A percentile compares a stretch with the other conserved stretches of the same genome.
These are phyloP conservation scores for Dyspetes luteomarginatus DNA, from an alignment of 2,888 invertebrate genomes.

Conservation along the genomic window DNA sequence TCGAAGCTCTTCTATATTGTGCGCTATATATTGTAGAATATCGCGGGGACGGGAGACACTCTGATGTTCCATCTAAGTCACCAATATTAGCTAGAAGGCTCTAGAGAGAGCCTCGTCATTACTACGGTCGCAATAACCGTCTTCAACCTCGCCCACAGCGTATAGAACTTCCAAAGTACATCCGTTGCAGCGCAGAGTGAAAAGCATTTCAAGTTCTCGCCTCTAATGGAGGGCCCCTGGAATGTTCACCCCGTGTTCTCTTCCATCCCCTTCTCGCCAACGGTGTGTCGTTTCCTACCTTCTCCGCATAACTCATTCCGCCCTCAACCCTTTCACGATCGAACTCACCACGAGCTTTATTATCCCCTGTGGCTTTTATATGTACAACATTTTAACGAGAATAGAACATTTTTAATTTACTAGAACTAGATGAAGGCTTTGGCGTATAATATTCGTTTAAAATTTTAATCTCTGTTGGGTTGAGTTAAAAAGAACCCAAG, in stretches of 20 bases:
- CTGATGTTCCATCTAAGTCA: conserved; percentile 19
- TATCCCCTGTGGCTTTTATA: no score
- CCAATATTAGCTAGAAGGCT: background rate
- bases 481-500: no score
- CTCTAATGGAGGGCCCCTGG: conserved; percentile 52
- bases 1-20: background rate
- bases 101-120: conserved; percentile 70
- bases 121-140: conserved; percentile 71
- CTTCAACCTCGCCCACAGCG: conserved; percentile 17
- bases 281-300: background rate
- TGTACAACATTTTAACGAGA: no score
- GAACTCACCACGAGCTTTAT: background rate
- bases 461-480: no score
- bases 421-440: no score
- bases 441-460: no score
- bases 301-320: background rate
- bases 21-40: background rate
- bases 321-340: conserved; percentile 40
- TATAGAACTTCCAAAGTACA: conserved; percentile 12
- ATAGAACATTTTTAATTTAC: no score
- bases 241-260: conserved; percentile 21
- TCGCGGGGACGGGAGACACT: background rate
- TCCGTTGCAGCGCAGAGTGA: conserved; percentile 14
- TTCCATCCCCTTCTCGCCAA: conserved; percentile 1
- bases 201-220: conserved; percentile 35